Conservation (phyloP, 2,113 vertebrate genomes). For the Phrynocephalus versicolor region DNA sequence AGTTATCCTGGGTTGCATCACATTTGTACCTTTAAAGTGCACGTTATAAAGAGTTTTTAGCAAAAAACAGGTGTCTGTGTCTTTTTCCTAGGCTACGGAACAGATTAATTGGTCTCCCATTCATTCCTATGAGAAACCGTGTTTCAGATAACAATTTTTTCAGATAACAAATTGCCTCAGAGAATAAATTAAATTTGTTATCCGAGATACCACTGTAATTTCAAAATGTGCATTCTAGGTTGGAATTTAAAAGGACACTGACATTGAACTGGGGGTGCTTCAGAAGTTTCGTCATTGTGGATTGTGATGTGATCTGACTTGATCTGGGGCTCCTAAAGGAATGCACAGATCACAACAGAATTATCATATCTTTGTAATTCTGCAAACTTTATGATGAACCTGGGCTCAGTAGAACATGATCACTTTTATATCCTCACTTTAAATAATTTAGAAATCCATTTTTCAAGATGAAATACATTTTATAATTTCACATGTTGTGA, state of each 20-base stretch:
- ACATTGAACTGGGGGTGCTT: not conserved
- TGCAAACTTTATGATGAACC: not conserved
- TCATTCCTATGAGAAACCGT: no score
- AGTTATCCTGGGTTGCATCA: no score
- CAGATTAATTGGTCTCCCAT: no score
- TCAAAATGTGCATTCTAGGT: not conserved
- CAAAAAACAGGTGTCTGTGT: no score
- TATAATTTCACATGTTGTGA: not conserved
- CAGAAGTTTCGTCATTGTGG: not conserved
- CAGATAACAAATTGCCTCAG: no score
- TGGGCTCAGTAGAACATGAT: not conserved
- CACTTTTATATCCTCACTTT: not conserved
- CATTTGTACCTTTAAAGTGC: no score
- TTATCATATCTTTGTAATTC: not conserved
- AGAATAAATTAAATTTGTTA: no score
- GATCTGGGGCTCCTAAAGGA: not conserved
- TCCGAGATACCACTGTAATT: no score
- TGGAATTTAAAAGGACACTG: not conserved
- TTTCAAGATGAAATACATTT: not conserved
- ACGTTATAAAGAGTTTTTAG: no score
- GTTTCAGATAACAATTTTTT: no score
- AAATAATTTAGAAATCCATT: not conserved
- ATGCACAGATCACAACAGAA: not conserved
- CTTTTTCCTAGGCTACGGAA: no score
- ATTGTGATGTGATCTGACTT: not conserved